A percentile compares a stretch with the other conserved stretches of the same genome.
Evolutionary conservation across 2,888 invertebrate species (phyloP).

Genomic region (Napeogenes sylphis): DNA sequence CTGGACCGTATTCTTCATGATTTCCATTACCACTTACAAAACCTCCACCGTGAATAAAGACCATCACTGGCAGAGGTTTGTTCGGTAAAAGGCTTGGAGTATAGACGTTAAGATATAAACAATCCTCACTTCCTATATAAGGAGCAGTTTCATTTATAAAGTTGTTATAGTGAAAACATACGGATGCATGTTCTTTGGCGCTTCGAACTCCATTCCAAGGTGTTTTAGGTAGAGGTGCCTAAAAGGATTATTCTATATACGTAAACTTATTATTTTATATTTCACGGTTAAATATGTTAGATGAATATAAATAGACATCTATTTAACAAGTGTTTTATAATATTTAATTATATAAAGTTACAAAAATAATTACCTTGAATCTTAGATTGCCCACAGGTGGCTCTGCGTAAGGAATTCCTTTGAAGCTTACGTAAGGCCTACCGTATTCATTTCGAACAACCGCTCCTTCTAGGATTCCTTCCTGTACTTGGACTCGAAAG

Average conservation of each 20-base stretch:
- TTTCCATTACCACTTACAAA: constrained; percentile 52
- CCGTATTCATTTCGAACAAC: constrained; percentile 42
- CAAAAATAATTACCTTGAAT: constrained; percentile 45
- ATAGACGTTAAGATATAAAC: too few relatives aligned
- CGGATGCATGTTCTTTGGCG: constrained; percentile 40
- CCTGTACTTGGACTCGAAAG: constrained; percentile 32
- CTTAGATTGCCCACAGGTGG: constrained; percentile 52
- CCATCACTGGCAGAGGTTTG: constrained; percentile 44
- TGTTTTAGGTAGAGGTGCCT: constrained; percentile 43
- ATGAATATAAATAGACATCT: too few relatives aligned
- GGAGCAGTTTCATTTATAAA: background rate
- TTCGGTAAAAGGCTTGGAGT: background rate
- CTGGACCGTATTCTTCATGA: constrained; percentile 55
- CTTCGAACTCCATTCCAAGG: constrained; percentile 46
- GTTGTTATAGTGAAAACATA: constrained; percentile 25
- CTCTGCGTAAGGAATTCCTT: constrained; percentile 56
- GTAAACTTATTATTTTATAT: too few relatives aligned
- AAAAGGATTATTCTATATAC: constrained; percentile 16
- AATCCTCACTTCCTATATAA: constrained; percentile 10
- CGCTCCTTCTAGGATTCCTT: constrained; percentile 50
- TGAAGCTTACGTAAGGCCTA: constrained; percentile 48
- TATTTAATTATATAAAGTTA: too few relatives aligned
- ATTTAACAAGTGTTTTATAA: too few relatives aligned
- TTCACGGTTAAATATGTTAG: too few relatives aligned
- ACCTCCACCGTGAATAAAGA: constrained; percentile 55